Evolutionary conservation across 2,888 invertebrate species (phyloP), one percentile per base, ranked within the genome.

Genomic region (Drosophila birchii): DNA sequence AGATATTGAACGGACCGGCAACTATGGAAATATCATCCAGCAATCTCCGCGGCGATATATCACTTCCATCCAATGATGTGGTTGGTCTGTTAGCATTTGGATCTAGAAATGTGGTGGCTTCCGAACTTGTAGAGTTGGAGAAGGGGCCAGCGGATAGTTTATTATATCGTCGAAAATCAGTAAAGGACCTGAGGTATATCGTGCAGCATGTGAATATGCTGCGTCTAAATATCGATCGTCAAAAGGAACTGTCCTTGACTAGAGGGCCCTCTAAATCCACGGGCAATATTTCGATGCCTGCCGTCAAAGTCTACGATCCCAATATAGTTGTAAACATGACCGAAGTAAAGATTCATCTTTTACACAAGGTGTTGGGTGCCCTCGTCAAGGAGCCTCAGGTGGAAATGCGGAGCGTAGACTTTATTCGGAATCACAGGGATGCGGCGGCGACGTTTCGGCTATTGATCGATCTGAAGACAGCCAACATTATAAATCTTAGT

Each of bases 401-500:
- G 34, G 81, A 91, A 51, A 70, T 89, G 38, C 75, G 62, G 0
- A 79, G 76, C n/a, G 36, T 62, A 0, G 12, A 72, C 0, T 80
- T 78, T 16, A 69, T 90, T 8, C 64, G 26, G 0, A 79, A 68
- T 23, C 82, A 85, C n/a, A 60, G 72, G 44, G 71, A 86, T 20
- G 86, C 79, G 1, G 80, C 86, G 2, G 78, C 78, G 16, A 80
- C 78, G 0, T 86, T 75, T 68, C 75, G 72, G 2, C 66, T 81
- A 55, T 32, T 90, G 1, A 53, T 90, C n/a, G 90, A 91, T 16
- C 71, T 91, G 0, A 79, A 86, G 44, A 71, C 81, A 11, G 80
- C 78, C 2, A 78, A 75, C 23, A 62, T 91, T 14, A 62, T 91
- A 23, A 72, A 43, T 26, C 71, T 89, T 3, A 79, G 78, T 34